These are phyloP conservation scores for Helicoverpa assulta DNA, from an alignment of 2,888 invertebrate species.

Conservation along the genomic window DNA sequence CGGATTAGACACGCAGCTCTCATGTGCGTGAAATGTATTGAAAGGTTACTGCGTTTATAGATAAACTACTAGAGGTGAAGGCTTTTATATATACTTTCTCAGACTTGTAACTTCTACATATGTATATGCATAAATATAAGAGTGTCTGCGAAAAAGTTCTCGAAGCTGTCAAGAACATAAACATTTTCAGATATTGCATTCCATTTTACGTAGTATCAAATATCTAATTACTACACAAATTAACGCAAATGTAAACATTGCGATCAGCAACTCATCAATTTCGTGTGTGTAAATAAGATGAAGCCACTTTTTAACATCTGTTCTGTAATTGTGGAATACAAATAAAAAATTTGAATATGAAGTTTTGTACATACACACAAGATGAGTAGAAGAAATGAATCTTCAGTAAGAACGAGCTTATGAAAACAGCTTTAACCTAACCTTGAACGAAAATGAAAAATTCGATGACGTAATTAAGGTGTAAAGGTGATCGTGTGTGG, in stretches of 20 bases:
- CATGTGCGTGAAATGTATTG: not conserved
- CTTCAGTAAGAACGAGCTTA: conserved; percentile 35
- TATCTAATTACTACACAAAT: not conserved
- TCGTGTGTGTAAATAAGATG: not conserved
- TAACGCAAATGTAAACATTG: not conserved
- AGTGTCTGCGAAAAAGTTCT: too few species aligned
- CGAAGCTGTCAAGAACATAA: too few species aligned
- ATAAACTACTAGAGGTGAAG: too few species aligned
- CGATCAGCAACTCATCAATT: not conserved
- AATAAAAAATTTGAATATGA: too few species aligned
- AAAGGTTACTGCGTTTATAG: conserved; percentile 3
- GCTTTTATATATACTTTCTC: too few species aligned
- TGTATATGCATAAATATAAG: too few species aligned
- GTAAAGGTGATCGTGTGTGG: conserved; percentile 82
- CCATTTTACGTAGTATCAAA: not conserved
- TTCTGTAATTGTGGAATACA: too few species aligned
- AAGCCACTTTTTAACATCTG: not conserved
- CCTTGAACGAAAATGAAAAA: conserved; percentile 84
- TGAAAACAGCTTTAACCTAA: conserved; percentile 75
- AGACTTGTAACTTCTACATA: too few species aligned
- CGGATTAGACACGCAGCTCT: conserved; percentile 2
- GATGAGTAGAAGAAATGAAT: not conserved
- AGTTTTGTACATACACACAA: too few species aligned
- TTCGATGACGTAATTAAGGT: conserved; percentile 80
- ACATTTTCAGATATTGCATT: too few species aligned